phyloP scores from a whole-genome alignment of 2,888 invertebrate species.

The Lucinisca nassula region DNA sequence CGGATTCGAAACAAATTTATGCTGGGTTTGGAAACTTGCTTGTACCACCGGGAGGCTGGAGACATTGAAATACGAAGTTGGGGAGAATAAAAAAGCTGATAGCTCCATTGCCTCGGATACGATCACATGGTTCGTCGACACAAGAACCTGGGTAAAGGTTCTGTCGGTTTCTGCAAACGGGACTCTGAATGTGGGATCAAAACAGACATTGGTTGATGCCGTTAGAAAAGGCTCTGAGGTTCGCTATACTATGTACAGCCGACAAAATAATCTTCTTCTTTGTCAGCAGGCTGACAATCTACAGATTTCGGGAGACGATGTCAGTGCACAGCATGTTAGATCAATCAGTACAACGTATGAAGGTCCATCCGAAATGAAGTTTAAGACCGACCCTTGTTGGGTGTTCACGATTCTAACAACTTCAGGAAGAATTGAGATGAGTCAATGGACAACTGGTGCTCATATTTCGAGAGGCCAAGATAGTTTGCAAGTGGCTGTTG shows the following conservation, averaged over 20 bases:
- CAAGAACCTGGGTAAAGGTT: not conserved
- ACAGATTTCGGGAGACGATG: not conserved
- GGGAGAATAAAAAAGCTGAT: not conserved
- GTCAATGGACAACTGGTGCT: not conserved
- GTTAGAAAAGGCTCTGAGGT: not conserved
- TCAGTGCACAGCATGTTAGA: not conserved
- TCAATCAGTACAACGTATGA: not conserved
- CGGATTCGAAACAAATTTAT: not conserved
- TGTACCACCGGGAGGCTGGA: conserved; percentile 19
- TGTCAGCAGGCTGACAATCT: not conserved
- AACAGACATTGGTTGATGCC: not conserved
- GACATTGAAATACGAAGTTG: conserved; percentile 8
- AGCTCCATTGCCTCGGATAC: not conserved
- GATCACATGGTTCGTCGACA: conserved; percentile 39
- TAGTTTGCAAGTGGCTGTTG: not conserved
- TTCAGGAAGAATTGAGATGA: not conserved
- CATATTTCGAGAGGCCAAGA: not conserved
- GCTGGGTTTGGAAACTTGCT: conserved; percentile 39
- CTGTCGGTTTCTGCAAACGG: not conserved
- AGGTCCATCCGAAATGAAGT: not conserved
- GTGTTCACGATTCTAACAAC: not conserved
- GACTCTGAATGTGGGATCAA: not conserved
- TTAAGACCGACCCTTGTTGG: not conserved
- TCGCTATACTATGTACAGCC: not conserved
- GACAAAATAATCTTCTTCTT: not conserved